Percentiles rank a stretch among this genome's conserved stretches.
phyloP scores from a whole-genome alignment of 1,140 invertebrate species.

The Philaenus spumarius region DNA sequence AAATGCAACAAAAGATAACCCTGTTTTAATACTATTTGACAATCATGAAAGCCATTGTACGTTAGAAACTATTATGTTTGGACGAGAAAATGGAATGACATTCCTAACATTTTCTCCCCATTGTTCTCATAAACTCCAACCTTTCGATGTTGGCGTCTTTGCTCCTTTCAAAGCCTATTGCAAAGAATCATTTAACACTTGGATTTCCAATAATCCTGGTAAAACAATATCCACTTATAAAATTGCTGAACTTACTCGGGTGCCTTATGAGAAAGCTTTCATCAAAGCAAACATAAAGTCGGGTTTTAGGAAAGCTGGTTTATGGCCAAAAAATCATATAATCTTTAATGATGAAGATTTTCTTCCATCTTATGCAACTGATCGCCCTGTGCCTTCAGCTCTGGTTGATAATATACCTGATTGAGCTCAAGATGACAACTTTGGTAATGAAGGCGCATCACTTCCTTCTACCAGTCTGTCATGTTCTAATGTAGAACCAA shows the following conservation, averaged over 20 bases:
- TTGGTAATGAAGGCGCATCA: too few species aligned
- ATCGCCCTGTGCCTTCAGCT: background rate
- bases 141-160: constrained; percentile 31
- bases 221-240: constrained; percentile 5
- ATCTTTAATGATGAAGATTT: background rate
- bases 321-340: background rate
- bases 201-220: constrained; percentile 16
- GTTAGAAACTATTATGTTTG: constrained; percentile 22
- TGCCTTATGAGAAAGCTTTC: background rate
- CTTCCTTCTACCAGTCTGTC: too few species aligned
- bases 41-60: constrained; percentile 25
- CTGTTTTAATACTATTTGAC: constrained; percentile 19
- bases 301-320: background rate
- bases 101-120: constrained; percentile 32
- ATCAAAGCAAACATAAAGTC: too few species aligned
- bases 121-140: constrained; percentile 36
- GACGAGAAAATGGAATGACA: constrained; percentile 24
- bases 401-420: background rate
- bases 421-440: too few species aligned
- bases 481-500: too few species aligned
- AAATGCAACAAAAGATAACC: background rate
- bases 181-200: background rate
- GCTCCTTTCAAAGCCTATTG: constrained; percentile 16
- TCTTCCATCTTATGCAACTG: background rate
- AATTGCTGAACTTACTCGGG: background rate